Evolutionary conservation across 64 coral and sea anemone species (phyloP), one percentile per base, ranked within the genome.

Genomic region (Exaiptasia diaphana): DNA sequence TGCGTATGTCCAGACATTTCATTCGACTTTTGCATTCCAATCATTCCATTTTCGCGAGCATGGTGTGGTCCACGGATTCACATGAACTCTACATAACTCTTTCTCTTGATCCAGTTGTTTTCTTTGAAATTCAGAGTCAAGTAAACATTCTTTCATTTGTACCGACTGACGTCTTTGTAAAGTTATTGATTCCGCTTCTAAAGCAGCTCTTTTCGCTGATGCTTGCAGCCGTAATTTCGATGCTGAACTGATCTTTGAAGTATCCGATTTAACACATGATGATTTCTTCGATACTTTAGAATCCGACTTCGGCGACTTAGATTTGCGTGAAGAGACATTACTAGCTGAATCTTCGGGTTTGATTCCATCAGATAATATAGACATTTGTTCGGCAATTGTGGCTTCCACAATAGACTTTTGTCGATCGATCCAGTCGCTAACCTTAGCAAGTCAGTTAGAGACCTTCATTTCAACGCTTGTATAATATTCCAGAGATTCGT

Each of bases 401-500:
- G 20, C 38, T 22, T 29, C 32, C 0, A 43, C 39, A 17, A 23
- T 8, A 10, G 15, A 14, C 14, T 57, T 43, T 7, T 22, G 15
- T 1, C 15, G 2, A 1, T 41, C 23, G 18, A 74, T 74, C 75
- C 53, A 79, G 12, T 38, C 4, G 22, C 36, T 5, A 41, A 79
- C 44, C 9, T 38, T 38, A 25, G 12, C 38, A 1, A 27, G 21
- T 8, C 58, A 37, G 2, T 62, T 15, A 5, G 4, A 3, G 21
- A 13, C 29, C 10, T 24, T 32, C 20, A 45, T 24, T 12, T 80
- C 40, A 20, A 61, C 56, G 20, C 8, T 13, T 4, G 29, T 40
- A 15, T 29, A 80, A 33, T 64, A 80, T 20, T 80, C 77, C 2
- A 46, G n/a, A 17, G 59, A 80, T 44, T 80, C 40, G 9, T 64